Base-by-base conservation (phyloP, 2,113 vertebrate species). In the Laterallus jamaicensis region DNA sequence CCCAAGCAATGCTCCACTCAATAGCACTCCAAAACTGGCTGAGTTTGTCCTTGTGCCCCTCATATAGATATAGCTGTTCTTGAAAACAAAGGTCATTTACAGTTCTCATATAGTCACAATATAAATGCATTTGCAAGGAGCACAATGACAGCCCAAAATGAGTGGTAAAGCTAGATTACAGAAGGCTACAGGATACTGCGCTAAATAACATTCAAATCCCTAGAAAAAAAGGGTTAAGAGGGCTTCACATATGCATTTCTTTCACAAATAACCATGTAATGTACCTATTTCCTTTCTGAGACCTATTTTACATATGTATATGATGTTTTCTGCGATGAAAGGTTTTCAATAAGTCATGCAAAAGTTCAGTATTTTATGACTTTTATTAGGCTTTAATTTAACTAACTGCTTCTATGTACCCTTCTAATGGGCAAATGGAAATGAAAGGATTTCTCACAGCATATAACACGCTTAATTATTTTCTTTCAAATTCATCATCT, bases 341-440 rank as follows among this genome's bases (percentile, higher is more conserved):
- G 19, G 47, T 47, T 87, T 74, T 58, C 73, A 86, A 24, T 70
- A 89, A 67, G 39, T 81, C 84, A 70, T 13, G 83, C 42, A 44
- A 32, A 78, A 91, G 60, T 79, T 93, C 44, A 29, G 35, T 66
- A 70, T 77, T 86, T 71, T 29, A 44, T 0, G 19, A 67, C 68
- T 94, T 93, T 84, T 92, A 86, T 88, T 88, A 60, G 83, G 66
- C 54, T 94, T 92, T 88, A 74, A 91, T 90, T 88, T 89, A 79
- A 92, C 47, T 13, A 12, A 78, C 76, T 71, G 67, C 54, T 66
- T 42, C 82, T 77, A 11, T 20, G 31, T 52, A 42, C 26, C 50
- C 70, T 84, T 63, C 59, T 85, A 90, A 85, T 10, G 39, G 62
- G 24, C 64, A 81, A 55, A 70, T 63, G 40, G 77, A 86, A 79